Conservation (phyloP, 2,888 invertebrate species). For the Melanotus villosus region DNA sequence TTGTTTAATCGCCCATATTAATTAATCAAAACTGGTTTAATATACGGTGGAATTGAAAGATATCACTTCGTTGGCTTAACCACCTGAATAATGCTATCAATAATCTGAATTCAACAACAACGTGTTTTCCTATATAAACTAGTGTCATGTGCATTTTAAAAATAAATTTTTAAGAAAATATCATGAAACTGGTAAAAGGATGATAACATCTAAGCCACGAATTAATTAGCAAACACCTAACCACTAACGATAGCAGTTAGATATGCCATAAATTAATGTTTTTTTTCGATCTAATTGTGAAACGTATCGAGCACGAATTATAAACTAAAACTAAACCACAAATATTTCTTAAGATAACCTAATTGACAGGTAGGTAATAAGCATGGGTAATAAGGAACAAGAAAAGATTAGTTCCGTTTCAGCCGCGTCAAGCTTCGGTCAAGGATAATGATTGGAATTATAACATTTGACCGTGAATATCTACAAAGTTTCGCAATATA, state of each 20-base stretch:
- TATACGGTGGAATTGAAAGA: background rate
- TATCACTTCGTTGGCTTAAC: background rate
- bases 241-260: background rate
- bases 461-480: constrained; percentile 34
- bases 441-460: constrained; percentile 25
- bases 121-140: too few relatives aligned
- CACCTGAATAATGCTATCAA: background rate
- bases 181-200: background rate
- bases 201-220: constrained; percentile 21
- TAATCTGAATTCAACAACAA: background rate
- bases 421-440: constrained; percentile 26
- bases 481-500: constrained; percentile 17
- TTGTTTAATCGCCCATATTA: background rate
- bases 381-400: constrained; percentile 10
- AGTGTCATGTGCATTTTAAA: too few relatives aligned
- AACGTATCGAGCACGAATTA: background rate
- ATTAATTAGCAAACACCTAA: constrained; percentile 29
- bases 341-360: constrained; percentile 13
- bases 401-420: constrained; percentile 14
- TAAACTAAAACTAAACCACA: background rate
- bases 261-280: constrained; percentile 1
- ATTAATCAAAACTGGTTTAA: constrained; percentile 1
- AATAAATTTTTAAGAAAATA: too few relatives aligned
- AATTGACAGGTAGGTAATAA: constrained; percentile 18
- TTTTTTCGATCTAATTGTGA: background rate